Base-by-base conservation (phyloP, 2,888 invertebrate species). In the Drosophila prostipennis region DNA sequence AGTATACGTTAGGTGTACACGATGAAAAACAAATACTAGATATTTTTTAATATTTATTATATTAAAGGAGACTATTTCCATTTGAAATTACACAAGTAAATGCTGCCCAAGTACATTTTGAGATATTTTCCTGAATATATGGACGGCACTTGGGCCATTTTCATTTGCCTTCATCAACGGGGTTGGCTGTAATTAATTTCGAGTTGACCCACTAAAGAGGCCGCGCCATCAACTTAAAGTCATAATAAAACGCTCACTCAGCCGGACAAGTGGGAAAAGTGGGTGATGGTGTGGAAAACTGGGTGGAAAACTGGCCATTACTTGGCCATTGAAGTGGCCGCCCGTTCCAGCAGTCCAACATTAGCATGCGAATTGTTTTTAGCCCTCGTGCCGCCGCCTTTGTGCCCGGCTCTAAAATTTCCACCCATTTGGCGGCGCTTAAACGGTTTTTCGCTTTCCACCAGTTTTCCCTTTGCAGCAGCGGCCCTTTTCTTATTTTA, bases 151-250 rank as follows among this genome's bases (percentile, higher is more conserved):
- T 42, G 42, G n/a, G 26, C 10, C 16, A 40, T n/a, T 45, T n/a
- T 8, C 45, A 7, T 29, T 7, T 45, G 46, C 29, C 42, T 14
- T 45, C 34, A 26, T 49, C 43, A 36, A 42, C 53, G 11, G 32
- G 16, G 34, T 45, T 16, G 51, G 39, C 16, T 65, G 85, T 75
- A 82, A 82, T 79, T 82, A 85, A 82, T 84, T 84, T 87, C 72
- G 64, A 74, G 87, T 77, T 87, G 82, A 85, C 82, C 87, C 87
- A 79, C 56, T 79, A 79, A 84, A 64, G 75, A 59, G 72, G 60
- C 57, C 53, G 49, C 57, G 71, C 74, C 73, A 69, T 70, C 72
- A 74, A 79, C 71, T 64, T 73, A 78, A 80, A 72, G 77, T 76
- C 64, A 69, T 77, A 65, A 73, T 74, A 78, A 84, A 84, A 75